Evolutionary conservation across 2,113 vertebrate genomes (phyloP).

Genomic region (Urocolius indicus): DNA sequence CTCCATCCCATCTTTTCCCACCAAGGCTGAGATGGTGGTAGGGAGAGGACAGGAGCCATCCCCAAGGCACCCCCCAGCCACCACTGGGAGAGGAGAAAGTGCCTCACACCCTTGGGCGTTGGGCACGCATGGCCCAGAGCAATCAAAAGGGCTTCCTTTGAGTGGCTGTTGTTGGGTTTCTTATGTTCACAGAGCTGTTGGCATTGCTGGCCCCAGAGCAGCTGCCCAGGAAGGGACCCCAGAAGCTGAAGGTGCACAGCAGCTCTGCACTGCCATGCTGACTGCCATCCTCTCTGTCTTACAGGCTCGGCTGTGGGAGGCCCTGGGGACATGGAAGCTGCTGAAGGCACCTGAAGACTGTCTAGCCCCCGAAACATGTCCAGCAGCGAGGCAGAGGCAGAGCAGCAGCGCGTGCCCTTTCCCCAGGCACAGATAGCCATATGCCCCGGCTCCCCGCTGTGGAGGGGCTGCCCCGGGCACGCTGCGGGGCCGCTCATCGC

Average conservation of each 20-base stretch:
- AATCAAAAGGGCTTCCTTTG: background rate
- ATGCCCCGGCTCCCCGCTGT: background rate
- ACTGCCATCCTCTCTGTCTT: conserved; percentile 9
- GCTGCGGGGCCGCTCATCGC: accelerated
- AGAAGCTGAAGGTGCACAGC: background rate
- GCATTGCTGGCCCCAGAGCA: background rate
- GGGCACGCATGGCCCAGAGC: background rate
- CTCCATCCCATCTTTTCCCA: background rate
- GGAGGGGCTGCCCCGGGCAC: background rate
- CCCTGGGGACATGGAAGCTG: background rate
- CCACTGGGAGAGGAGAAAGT: accelerated
- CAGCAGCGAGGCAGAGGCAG: background rate
- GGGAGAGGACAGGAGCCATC: background rate
- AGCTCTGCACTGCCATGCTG: accelerated
- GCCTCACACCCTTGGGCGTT: accelerated
- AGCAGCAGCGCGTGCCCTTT: accelerated
- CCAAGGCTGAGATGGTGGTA: background rate
- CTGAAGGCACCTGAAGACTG: background rate
- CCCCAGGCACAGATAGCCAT: background rate
- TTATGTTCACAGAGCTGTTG: background rate
- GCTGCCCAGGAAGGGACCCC: background rate
- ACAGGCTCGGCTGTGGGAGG: background rate
- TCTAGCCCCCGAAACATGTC: background rate
- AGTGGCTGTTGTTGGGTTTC: accelerated
- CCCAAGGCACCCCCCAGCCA: accelerated